Percentiles rank a stretch among this genome's conserved stretches.
Evolutionary conservation across 2,113 vertebrate genomes (phyloP).

Genomic region (Leucoraja erinaceus): DNA sequence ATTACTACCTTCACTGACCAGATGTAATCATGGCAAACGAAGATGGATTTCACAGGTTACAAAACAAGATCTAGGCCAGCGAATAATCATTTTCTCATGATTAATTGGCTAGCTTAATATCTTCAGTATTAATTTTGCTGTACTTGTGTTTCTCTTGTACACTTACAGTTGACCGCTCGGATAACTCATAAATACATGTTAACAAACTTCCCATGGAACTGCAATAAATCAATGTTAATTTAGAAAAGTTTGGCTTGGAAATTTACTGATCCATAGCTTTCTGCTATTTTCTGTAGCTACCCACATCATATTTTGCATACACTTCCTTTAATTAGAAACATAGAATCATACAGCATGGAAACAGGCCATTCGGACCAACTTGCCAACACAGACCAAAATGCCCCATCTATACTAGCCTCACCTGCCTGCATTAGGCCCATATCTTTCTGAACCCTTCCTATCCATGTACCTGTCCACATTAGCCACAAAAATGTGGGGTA

Average conservation of each 20-base stretch:
- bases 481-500: too few relatives aligned
- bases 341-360: too few relatives aligned
- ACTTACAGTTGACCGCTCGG: background rate
- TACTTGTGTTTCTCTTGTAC: background rate
- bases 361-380: too few relatives aligned
- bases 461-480: too few relatives aligned
- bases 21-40: background rate
- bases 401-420: too few relatives aligned
- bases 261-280: background rate
- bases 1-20: background rate
- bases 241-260: background rate
- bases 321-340: too few relatives aligned
- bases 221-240: background rate
- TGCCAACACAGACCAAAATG: too few relatives aligned
- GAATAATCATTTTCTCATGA: background rate
- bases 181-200: background rate
- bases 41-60: background rate
- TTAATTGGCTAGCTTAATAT: background rate
- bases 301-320: too few relatives aligned
- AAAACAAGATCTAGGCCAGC: background rate
- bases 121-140: conserved; percentile 1
- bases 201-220: background rate
- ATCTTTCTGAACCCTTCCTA: too few relatives aligned
- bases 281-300: too few relatives aligned
- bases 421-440: too few relatives aligned